Percentiles rank a stretch among this genome's conserved stretches.
These are phyloP conservation scores for Takifugu rubripes DNA, from an alignment of 2,797 vertebrate genomes.

Conservation along the genomic window DNA sequence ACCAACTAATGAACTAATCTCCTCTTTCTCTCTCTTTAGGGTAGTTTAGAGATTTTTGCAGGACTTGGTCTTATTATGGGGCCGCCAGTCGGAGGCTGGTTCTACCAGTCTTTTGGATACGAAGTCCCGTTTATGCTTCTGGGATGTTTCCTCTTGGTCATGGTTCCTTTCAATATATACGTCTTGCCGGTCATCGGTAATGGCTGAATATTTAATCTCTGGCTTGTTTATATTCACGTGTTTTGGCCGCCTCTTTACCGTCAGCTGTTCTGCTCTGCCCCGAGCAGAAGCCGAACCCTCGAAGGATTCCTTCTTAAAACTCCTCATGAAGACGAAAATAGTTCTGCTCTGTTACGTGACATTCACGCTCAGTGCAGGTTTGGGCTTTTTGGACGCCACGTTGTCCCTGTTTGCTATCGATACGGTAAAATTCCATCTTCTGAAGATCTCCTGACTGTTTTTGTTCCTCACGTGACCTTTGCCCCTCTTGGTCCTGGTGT, in stretches of 20 bases:
- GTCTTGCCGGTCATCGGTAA: conserved; percentile 87
- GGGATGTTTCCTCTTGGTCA: conserved; percentile 82
- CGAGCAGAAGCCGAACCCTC: conserved; percentile 76
- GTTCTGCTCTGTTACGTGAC: conserved; percentile 78
- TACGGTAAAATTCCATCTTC: conserved; percentile 67
- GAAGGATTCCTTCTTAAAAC: conserved; percentile 83
- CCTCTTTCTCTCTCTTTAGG: conserved; percentile 69
- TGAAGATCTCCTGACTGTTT: neutral
- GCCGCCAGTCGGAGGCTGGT: conserved; percentile 89
- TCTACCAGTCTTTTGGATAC: conserved; percentile 92
- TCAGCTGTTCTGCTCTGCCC: neutral
- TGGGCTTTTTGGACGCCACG: conserved; percentile 90
- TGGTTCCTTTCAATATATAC: conserved; percentile 89
- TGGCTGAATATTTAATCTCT: neutral
- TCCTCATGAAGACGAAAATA: conserved; percentile 79
- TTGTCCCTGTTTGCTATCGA: conserved; percentile 89
- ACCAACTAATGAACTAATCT: neutral
- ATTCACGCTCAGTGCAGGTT: conserved; percentile 82
- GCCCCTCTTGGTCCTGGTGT: neutral
- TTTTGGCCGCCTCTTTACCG: neutral
- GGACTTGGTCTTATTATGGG: conserved; percentile 90
- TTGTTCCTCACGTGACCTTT: neutral
- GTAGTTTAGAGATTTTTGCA: conserved; percentile 89
- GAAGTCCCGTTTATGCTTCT: conserved; percentile 87
- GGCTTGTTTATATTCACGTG: conserved; percentile 1